Evolutionary conservation across 2,888 invertebrate genomes (phyloP), one percentile per base, ranked within the genome.

Genomic region (Cheilosia vernalis): DNA sequence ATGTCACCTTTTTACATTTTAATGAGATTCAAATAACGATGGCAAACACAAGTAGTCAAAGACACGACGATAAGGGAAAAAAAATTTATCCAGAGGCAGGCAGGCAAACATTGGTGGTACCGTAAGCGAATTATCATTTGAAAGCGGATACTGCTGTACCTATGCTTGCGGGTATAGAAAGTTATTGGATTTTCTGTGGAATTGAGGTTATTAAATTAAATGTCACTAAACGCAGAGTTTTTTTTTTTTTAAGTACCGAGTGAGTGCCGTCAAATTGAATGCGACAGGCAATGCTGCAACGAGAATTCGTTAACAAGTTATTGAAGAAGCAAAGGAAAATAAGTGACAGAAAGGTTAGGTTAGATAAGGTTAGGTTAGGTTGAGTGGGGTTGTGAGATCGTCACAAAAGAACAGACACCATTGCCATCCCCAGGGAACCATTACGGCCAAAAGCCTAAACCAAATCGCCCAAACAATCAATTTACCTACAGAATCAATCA

Each of bases 11-110:
- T 89, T 89, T 88, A 63, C 90, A 90, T 91, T 91, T 91, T 91
- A 91, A 91, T 91, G 91, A 91, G 91, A 88, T 90, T 89, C 90
- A 91, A 91, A 91, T 89, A 91, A 81, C 74, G 67, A 81, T 64
- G 60, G 63, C 76, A 72, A 40, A 72, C 30, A 51, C 55, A 74
- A 61, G 66, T 21, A 67, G 40, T 53, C 44, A 44, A 49, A 42
- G 58, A 63, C 44, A 66, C 17, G 42, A 74, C 13, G 42, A 47
- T 27, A 10, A 37, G 37, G 27, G 42, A 58, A 53, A 67, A 67
- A 72, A 17, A 69, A 44, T 10, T 30, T 15, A n/a, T 21, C 27
- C 19, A 30, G 4, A 24, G n/a, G 15, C 33, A 64, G 24, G 5
- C 44, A 51, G 17, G 9, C 66, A 49, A 24, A 40, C 9, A 55